These are phyloP conservation scores for Himalopsyche tibetana DNA, from an alignment of 2,888 invertebrate species.

Conservation along the genomic window DNA sequence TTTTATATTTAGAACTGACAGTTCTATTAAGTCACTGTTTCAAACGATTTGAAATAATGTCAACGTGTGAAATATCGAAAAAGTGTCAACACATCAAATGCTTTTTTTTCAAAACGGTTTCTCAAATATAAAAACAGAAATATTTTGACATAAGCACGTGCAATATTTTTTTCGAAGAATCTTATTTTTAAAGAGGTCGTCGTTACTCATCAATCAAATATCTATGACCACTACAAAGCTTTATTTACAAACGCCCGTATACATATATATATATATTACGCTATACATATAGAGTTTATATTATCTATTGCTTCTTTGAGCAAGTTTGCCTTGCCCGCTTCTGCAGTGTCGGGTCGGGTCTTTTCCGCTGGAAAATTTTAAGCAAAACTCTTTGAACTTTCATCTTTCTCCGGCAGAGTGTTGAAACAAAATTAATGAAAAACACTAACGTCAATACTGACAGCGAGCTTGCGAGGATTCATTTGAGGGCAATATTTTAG, in stretches of 20 bases:
- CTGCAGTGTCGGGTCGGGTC: not conserved
- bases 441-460: slow-evolving; percentile 38
- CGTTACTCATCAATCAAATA: slow-evolving; percentile 57
- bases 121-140: too few species aligned
- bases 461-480: slow-evolving; percentile 1
- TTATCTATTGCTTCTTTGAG: slow-evolving; percentile 35
- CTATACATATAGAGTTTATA: not conserved
- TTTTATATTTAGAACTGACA: too few species aligned
- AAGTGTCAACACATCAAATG: too few species aligned
- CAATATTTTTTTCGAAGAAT: too few species aligned
- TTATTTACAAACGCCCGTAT: slow-evolving; percentile 59
- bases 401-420: slow-evolving; percentile 1
- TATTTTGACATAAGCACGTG: too few species aligned
- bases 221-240: slow-evolving; percentile 58
- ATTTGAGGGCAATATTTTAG: not conserved
- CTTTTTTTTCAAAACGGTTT: too few species aligned
- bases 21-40: too few species aligned
- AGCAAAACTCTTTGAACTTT: slow-evolving; percentile 32
- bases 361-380: slow-evolving; percentile 28
- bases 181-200: slow-evolving; percentile 1
- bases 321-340: slow-evolving; percentile 21
- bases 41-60: too few species aligned
- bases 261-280: slow-evolving; percentile 44
- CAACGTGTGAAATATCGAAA: too few species aligned
- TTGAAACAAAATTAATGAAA: slow-evolving; percentile 32